These are phyloP conservation scores for Dolichopus griseipennis DNA, from an alignment of 2,888 invertebrate species.

Conservation along the genomic window DNA sequence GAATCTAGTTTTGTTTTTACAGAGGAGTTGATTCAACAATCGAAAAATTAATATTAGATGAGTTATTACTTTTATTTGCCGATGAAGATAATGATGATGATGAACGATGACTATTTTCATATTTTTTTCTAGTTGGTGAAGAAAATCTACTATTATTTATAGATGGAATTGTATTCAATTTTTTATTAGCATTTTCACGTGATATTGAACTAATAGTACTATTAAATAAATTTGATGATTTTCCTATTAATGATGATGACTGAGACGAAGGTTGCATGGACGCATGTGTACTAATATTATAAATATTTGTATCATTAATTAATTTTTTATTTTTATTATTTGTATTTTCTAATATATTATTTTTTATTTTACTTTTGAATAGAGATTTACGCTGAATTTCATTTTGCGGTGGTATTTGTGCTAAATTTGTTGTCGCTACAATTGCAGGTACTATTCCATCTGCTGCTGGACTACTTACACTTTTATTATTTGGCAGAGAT, in stretches of 20 bases:
- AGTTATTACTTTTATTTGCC: neutral
- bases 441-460: no score
- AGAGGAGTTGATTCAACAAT: neutral
- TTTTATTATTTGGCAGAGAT: no score
- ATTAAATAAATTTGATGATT: slow-evolving; percentile 6
- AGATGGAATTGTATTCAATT: neutral
- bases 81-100: neutral
- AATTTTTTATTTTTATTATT: neutral
- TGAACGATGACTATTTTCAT: neutral
- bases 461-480: no score
- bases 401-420: neutral
- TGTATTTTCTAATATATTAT: neutral
- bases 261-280: neutral
- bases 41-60: neutral
- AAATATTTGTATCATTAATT: neutral
- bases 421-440: neutral
- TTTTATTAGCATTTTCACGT: neutral
- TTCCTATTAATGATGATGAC: neutral
- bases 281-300: neutral
- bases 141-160: neutral
- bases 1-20: neutral
- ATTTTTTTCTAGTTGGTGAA: neutral
- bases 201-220: neutral
- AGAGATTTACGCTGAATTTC: neutral
- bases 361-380: neutral